Conservation (phyloP, 2,888 invertebrate species). For the Leistus spinibarbis region DNA sequence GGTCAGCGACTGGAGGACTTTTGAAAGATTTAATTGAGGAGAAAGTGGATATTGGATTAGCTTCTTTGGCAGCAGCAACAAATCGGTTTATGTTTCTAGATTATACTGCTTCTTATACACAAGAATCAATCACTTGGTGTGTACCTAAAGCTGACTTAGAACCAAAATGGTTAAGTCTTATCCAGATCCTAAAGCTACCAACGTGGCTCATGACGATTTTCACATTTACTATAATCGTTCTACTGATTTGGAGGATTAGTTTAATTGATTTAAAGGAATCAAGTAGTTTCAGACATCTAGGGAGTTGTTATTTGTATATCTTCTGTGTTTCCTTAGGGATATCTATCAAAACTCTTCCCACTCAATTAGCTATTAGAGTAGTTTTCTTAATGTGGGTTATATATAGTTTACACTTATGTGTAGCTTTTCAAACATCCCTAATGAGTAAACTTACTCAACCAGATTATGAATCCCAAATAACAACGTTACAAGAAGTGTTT, state of each 20-base stretch:
- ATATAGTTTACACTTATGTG: slow-evolving; percentile 40
- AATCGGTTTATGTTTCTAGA: slow-evolving; percentile 40
- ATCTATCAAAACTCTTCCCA: slow-evolving; percentile 26
- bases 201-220: slow-evolving; percentile 31
- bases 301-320: slow-evolving; percentile 32
- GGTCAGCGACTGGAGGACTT: slow-evolving; percentile 42
- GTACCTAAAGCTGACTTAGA: slow-evolving; percentile 41
- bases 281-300: slow-evolving; percentile 27
- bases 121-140: slow-evolving; percentile 42
- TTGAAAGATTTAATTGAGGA: slow-evolving; percentile 41
- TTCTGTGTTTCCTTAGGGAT: slow-evolving; percentile 33
- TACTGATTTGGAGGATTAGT: slow-evolving; percentile 27
- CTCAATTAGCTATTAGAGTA: slow-evolving; percentile 30
- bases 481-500: slow-evolving; percentile 40
- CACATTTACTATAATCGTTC: slow-evolving; percentile 1
- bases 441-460: slow-evolving; percentile 43
- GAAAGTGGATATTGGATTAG: slow-evolving; percentile 42
- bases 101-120: slow-evolving; percentile 40
- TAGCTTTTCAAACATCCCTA: slow-evolving; percentile 42
- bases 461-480: slow-evolving; percentile 40
- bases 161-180: slow-evolving; percentile 41
- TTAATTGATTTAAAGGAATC: slow-evolving; percentile 8
- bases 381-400: slow-evolving; percentile 42
- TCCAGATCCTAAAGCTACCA: slow-evolving; percentile 39
- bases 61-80: slow-evolving; percentile 40